phyloP scores from a whole-genome alignment of 2,113 vertebrate genomes.

The Equus quagga region DNA sequence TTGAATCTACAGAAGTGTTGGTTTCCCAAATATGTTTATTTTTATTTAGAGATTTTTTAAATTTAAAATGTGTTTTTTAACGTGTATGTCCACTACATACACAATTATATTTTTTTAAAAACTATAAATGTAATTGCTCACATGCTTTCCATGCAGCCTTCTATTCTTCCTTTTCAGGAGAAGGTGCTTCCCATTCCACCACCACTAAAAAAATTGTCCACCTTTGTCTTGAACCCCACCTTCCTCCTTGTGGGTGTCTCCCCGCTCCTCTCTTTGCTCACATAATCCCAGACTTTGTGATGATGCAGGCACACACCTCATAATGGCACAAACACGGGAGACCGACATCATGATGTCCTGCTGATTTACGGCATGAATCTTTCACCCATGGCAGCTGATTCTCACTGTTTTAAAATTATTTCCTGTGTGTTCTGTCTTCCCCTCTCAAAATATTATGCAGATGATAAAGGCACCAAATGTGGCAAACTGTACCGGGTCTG shows the following conservation, averaged over 20 bases:
- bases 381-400: fast-evolving
- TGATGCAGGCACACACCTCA: neutral
- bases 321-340: fast-evolving
- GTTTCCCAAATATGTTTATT: neutral
- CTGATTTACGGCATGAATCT: fast-evolving
- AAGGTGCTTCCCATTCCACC: fast-evolving
- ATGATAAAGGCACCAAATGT: fast-evolving
- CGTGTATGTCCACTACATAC: fast-evolving
- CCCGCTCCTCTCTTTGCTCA: neutral
- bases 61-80: neutral
- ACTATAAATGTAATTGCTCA: neutral
- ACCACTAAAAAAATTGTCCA: fast-evolving
- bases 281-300: fast-evolving
- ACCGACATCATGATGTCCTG: fast-evolving
- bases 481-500: fast-evolving
- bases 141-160: neutral
- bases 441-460: neutral
- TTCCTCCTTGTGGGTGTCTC: neutral
- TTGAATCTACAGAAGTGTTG: too few relatives aligned
- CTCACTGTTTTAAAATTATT: neutral
- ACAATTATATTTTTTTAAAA: neutral
- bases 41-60: neutral
- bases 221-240: neutral
- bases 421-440: neutral
- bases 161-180: neutral